Conservation (phyloP, 2,113 vertebrate species). For the Pogonocichla stellata region DNA sequence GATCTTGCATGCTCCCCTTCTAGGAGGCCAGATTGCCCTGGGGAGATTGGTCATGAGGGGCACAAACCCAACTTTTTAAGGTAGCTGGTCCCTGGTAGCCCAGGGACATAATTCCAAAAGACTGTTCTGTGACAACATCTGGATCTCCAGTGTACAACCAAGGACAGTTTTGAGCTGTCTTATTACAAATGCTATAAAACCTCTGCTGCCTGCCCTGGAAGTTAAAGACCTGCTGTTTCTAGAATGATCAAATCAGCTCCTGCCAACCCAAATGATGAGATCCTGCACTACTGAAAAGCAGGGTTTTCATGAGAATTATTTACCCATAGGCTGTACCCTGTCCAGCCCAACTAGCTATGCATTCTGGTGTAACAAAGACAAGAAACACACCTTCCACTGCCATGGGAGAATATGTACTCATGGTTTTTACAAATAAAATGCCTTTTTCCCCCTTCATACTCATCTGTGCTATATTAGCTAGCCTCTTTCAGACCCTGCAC, state of each 20-base stretch:
- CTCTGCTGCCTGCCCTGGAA: neutral
- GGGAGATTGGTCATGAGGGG: constrained; percentile 2
- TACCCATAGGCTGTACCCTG: neutral
- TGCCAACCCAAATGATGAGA: neutral
- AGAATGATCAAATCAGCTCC: neutral
- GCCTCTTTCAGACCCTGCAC: neutral
- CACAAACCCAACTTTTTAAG: neutral
- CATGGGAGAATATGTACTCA: neutral
- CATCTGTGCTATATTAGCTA: neutral
- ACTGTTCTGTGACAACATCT: neutral
- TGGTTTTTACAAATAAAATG: neutral
- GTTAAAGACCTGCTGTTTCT: neutral
- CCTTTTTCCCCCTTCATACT: neutral
- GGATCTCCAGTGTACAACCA: neutral
- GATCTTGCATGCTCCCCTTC: neutral
- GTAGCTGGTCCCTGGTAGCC: neutral
- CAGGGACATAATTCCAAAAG: neutral
- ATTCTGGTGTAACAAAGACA: neutral
- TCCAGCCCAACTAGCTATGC: neutral
- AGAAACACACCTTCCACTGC: neutral
- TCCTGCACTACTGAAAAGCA: neutral
- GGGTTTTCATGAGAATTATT: neutral
- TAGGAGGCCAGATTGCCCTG: neutral
- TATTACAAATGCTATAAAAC: neutral
- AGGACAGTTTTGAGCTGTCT: neutral